Percentiles rank a stretch among this genome's conserved stretches.
phyloP scores from a whole-genome alignment of 2,113 vertebrate species.

The Trinectes maculatus region DNA sequence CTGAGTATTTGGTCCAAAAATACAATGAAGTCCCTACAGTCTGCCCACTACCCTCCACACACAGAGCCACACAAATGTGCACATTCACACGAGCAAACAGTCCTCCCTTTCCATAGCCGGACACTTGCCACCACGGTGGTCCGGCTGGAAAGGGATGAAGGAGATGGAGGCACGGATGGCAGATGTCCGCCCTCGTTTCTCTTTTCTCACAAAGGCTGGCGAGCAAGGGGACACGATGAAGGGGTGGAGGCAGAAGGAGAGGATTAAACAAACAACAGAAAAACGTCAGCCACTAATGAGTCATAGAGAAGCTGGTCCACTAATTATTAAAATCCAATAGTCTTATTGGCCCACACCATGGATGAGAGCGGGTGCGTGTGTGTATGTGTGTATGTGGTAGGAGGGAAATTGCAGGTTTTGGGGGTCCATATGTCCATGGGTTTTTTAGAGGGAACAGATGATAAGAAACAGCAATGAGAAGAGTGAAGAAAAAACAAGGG shows the following conservation, averaged over 20 bases:
- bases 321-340: constrained; percentile 76
- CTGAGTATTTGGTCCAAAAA: constrained; percentile 49
- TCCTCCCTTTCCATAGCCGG: constrained; percentile 59
- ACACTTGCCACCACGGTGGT: constrained; percentile 77
- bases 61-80: constrained; percentile 41
- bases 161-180: constrained; percentile 75
- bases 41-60: constrained; percentile 16
- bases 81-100: constrained; percentile 59
- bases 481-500: constrained; percentile 34
- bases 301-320: constrained; percentile 68
- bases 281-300: constrained; percentile 74
- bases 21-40: constrained; percentile 39
- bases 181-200: constrained; percentile 81
- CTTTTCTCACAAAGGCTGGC: constrained; percentile 70
- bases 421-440: constrained; percentile 77
- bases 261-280: constrained; percentile 73
- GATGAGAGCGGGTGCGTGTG: constrained; percentile 14
- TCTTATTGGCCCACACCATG: constrained; percentile 64
- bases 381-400: constrained; percentile 33
- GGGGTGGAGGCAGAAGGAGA: constrained; percentile 66
- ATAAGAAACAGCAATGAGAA: constrained; percentile 63
- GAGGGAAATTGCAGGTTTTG: constrained; percentile 61
- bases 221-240: constrained; percentile 61
- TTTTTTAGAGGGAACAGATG: constrained; percentile 76
- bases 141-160: constrained; percentile 77